These are phyloP conservation scores for Rhagologus leucostigma DNA, from an alignment of 2,113 vertebrate species.

Conservation along the genomic window DNA sequence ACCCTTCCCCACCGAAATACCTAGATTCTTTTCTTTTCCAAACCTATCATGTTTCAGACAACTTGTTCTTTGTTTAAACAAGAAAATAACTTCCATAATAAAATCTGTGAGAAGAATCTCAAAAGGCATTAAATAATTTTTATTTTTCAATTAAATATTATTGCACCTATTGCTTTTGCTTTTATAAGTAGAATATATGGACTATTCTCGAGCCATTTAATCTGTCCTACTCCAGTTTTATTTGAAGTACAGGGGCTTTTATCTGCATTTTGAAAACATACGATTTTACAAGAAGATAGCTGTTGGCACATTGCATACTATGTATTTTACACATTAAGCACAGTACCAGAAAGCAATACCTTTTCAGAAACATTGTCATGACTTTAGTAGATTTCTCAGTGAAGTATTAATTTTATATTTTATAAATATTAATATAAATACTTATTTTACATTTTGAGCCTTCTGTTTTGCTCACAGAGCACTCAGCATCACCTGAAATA, in stretches of 20 bases:
- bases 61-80: conserved; percentile 33
- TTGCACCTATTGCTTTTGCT: not conserved
- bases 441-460: not conserved
- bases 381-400: not conserved
- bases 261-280: not conserved
- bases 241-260: not conserved
- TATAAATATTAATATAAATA: not conserved
- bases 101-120: conserved; percentile 23
- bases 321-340: not conserved
- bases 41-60: conserved; percentile 59
- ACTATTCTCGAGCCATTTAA: not conserved
- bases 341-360: not conserved
- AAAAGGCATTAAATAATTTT: conserved; percentile 10
- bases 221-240: not conserved
- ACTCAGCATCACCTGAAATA: not conserved
- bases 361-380: not conserved
- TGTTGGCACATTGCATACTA: not conserved
- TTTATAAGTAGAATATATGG: not conserved
- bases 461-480: not conserved
- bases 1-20: conserved; percentile 50
- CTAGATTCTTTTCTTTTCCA: conserved; percentile 38
- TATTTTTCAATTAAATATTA: not conserved
- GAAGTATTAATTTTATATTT: not conserved
- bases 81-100: conserved; percentile 56
- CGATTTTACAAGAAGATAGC: not conserved